A percentile compares a stretch with the other conserved stretches of the same genome.
Evolutionary conservation across 2,797 vertebrate genomes (phyloP).

Genomic region (Poeciliopsis turneri): DNA sequence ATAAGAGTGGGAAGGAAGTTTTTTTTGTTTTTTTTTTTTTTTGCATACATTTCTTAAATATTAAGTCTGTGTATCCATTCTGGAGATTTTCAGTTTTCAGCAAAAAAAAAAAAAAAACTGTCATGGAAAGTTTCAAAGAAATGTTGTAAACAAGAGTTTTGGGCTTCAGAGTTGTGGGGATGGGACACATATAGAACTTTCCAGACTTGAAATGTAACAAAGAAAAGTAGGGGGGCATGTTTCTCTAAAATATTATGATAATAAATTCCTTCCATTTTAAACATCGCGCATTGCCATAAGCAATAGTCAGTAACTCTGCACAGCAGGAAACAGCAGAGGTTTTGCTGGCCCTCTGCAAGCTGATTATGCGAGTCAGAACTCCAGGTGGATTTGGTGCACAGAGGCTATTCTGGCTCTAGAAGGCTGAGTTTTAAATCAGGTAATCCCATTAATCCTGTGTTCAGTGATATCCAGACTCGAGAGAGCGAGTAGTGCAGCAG

Average conservation of each 20-base stretch:
- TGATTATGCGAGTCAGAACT: constrained; percentile 39
- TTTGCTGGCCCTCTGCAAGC: constrained; percentile 17
- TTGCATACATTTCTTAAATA: constrained; percentile 42
- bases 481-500: constrained; percentile 54
- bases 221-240: neutral
- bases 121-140: neutral
- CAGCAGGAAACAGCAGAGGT: constrained; percentile 18
- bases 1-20: neutral
- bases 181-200: neutral
- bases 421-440: constrained; percentile 23
- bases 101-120: neutral
- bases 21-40: neutral
- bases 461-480: constrained; percentile 40
- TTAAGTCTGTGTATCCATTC: constrained; percentile 2
- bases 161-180: neutral
- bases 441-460: constrained; percentile 57
- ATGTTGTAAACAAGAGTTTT: neutral
- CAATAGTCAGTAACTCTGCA: constrained; percentile 9
- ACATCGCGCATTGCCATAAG: neutral
- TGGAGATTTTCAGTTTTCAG: neutral
- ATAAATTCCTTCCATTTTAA: neutral
- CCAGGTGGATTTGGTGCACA: constrained; percentile 44
- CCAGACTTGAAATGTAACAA: neutral
- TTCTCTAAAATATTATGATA: neutral
- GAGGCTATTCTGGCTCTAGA: constrained; percentile 44